Evolutionary conservation across 2,113 vertebrate genomes (phyloP), one percentile per base, ranked within the genome.

Genomic region (Oreotragus oreotragus): DNA sequence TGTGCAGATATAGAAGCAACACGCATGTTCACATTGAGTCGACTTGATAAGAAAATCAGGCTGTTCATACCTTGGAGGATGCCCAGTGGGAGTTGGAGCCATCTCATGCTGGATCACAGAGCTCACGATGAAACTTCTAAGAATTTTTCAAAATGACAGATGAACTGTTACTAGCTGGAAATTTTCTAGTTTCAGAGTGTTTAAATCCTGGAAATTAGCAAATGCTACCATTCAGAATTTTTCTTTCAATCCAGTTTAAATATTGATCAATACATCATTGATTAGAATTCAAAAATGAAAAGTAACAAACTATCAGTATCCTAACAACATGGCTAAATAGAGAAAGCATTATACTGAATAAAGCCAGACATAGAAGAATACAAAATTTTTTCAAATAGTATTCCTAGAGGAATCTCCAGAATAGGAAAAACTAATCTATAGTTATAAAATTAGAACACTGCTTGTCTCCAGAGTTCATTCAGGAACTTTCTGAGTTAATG

Each of bases 231-330:
- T 53, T 66, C 10, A 36, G 28, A 57, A 28, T n/a, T 43, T 90
- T 55, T 64, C 55, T 43, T 90, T 33, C 28, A 14, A 93, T 10
- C 23, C 57, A 53, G 6, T 43, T 88, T 58, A 66, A 62, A 53
- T 23, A 76, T 23, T 87, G 76, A 60, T 55, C 30, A 70, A 28
- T 27, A 36, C 3, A 88, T 91, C 58, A n/a, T 66, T 85, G 45
- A 97, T 80, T 49, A 45, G 10, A 89, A 55, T 13, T 49, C 45
- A 80, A 83, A 95, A 73, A 62, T 90, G 57, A 93, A 88, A 93
- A 47, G 25, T n/a, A 91, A 88, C 10, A 58, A 66, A 80, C 3
- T 30, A 45, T 30, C 45, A 43, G 2, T 45, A 66, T 51, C 10
- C 21, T 84, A 84, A 76, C 0, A 33, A 45, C 76, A 47, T 30